Evolutionary conservation across 2,797 vertebrate genomes (phyloP).

Genomic region (Sparidentex hasta): DNA sequence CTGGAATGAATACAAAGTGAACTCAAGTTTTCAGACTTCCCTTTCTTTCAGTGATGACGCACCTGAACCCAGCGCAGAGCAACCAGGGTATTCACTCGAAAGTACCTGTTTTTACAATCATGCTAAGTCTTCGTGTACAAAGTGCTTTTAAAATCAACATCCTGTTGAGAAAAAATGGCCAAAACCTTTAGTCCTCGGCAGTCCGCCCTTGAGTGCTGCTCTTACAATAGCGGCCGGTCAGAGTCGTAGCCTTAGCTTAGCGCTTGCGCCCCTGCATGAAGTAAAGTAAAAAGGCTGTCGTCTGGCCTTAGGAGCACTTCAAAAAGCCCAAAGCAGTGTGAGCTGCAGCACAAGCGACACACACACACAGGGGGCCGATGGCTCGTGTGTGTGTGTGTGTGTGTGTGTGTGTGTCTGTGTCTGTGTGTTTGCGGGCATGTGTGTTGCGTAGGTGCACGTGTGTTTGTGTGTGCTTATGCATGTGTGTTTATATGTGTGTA

Average conservation of each 20-base stretch:
- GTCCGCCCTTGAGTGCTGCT: conserved; percentile 62
- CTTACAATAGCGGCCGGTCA: conserved; percentile 52
- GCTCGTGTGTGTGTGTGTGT: too few species aligned
- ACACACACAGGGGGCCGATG: conserved; percentile 65
- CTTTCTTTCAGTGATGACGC: not conserved
- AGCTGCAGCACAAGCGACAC: conserved; percentile 68
- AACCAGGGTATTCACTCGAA: conserved; percentile 4
- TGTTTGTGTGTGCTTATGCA: conserved; percentile 31
- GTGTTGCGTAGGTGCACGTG: not conserved
- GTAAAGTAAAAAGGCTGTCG: conserved; percentile 76
- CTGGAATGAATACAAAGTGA: not conserved
- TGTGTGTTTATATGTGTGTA: conserved; percentile 47
- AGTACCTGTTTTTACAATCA: conserved; percentile 36
- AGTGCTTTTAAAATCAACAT: conserved; percentile 68
- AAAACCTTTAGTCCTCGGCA: conserved; percentile 53
- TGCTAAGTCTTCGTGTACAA: conserved; percentile 38
- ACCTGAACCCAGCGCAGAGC: not conserved
- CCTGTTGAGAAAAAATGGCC: conserved; percentile 55
- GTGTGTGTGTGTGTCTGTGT: too few species aligned
- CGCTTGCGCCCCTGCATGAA: conserved; percentile 65
- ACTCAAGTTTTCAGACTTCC: not conserved
- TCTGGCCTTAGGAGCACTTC: conserved; percentile 77
- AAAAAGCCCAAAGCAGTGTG: conserved; percentile 75
- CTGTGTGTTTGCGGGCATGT: not conserved
- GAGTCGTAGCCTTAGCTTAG: conserved; percentile 64